Conservation (phyloP, 1,140 invertebrate genomes). For the Triops cancriformis region DNA sequence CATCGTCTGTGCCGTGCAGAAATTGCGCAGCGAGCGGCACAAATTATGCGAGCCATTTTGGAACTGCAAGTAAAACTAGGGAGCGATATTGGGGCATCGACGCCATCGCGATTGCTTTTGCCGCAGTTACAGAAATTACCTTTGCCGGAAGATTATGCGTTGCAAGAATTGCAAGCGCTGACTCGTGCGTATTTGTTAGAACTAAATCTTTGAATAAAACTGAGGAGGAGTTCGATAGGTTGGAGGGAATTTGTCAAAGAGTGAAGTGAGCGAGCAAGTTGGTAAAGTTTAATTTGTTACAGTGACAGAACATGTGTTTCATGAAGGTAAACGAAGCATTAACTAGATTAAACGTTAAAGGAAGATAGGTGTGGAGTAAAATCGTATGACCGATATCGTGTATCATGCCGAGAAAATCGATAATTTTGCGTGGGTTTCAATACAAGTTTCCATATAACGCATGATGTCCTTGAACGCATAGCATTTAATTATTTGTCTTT, state of each 20-base stretch:
- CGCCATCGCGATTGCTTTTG: slow-evolving; percentile 40
- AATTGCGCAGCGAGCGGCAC: slow-evolving; percentile 52
- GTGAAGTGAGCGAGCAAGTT: neutral
- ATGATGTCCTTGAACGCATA: too few species aligned
- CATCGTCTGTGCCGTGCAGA: slow-evolving; percentile 51
- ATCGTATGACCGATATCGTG: neutral
- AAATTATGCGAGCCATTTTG: slow-evolving; percentile 46
- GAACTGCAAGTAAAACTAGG: slow-evolving; percentile 38
- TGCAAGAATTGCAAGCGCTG: slow-evolving; percentile 49
- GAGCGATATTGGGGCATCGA: slow-evolving; percentile 33
- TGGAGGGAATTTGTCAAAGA: neutral
- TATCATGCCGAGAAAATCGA: neutral
- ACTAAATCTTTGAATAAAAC: slow-evolving; percentile 29
- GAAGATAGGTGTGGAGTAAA: neutral
- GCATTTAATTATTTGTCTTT: too few species aligned
- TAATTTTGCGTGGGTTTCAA: slow-evolving; percentile 7
- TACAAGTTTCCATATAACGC: neutral
- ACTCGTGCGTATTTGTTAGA: slow-evolving; percentile 37
- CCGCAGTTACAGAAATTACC: slow-evolving; percentile 47
- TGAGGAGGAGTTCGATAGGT: neutral
- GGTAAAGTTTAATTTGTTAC: neutral
- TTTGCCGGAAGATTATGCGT: slow-evolving; percentile 55
- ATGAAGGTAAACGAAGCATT: neutral
- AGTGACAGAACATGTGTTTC: neutral
- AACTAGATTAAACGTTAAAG: too few species aligned